Base-by-base conservation (phyloP, 2,797 vertebrate genomes). In the Spinus pinus region DNA sequence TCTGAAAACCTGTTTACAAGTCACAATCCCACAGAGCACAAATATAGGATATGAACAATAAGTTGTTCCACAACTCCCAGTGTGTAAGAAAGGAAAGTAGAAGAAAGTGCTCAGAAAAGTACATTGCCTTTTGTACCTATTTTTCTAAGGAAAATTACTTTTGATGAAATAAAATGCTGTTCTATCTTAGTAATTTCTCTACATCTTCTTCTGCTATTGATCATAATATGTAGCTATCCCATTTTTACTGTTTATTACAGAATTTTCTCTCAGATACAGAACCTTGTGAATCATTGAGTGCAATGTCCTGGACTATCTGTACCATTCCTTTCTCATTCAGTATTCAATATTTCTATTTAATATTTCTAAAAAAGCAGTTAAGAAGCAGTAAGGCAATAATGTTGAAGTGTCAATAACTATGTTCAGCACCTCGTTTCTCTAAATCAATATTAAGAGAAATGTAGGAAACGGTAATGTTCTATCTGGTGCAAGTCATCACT, bases 1-100 rank as follows among this genome's bases (percentile, higher is more conserved):
- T 85, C 46, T 87, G 67, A 82, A 83, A 94, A 90, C 20, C 37
- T 77, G 39, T 79, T 93, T 90, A 92, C 49, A 88, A 81, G 65
- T 81, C 72, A 79, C 24, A 84, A 10, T 90, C 35, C 47, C 74
- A 58, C 0, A 3, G 24, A 83, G 42, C 17, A 61, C 25, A 72
- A 47, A 47, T 30, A 70, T 9, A 72, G 73, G 74, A 84, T 72
- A 72, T 56, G 58, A 94, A 81, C 70, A 92, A 13, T 51, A 85
- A 77, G 5, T 71, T 70, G 27, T 77, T 85, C 71, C 84, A 81
- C 64, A 93, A 46, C n/a, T 72, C 66, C 65, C 33, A 58, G 66
- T 19, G 28, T 50, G 18, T 54, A 31, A 65, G 31, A 72, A 91
- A 74, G 73, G 24, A 81, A 56, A 78, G n/a, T 9, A 54, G 22